Evolutionary conservation across 2,888 invertebrate species (phyloP), one percentile per base, ranked within the genome.

Genomic region (Temnothorax unifasciatus): DNA sequence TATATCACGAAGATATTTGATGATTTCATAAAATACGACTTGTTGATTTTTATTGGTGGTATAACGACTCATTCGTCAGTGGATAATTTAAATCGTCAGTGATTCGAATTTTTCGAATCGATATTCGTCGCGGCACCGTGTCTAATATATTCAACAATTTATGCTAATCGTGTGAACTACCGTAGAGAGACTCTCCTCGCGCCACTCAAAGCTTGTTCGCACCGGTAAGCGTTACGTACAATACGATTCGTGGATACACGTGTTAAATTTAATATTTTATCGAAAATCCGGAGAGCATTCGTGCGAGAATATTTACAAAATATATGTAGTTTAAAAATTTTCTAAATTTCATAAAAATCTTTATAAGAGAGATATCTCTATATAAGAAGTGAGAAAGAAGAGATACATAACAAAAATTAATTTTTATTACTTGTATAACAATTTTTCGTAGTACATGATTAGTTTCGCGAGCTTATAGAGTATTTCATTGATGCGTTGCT

Each of bases 191-290:
- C 6, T 21, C 18, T 57, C 15, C 68, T 68, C 29, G 68, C 54
- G 54, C 41, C 64, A 54, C 41, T 76, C 47, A 57, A 54, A 68
- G 68, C 41, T 38, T 29, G 54, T 54, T 54, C 44, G 15, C 13
- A 66, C 6, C 34, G 34, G 18, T 29, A 44, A 77, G 3, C 54
- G 52, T 77, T 54, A 15, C 25, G n/a, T 29, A n/a, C 21, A 57
- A 68, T 50, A 44, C 38, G n/a, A 63, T 41, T 64, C 21, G 29
- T 11, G 6, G 11, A 9, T 15, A 29, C n/a, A n/a, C n/a, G 3
- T 29, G 11, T 77, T 38, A 68, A 77, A 76, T 66, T 66, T 66
- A 68, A 68, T 68, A 77, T 68, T 47, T 50, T 21, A n/a, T 44
- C 68, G n/a, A 68, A 64, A 68, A 63, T 29, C 18, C 6, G 34